These are phyloP conservation scores for Eurytoma adleriae DNA, from an alignment of 2,888 invertebrate species.

Conservation along the genomic window DNA sequence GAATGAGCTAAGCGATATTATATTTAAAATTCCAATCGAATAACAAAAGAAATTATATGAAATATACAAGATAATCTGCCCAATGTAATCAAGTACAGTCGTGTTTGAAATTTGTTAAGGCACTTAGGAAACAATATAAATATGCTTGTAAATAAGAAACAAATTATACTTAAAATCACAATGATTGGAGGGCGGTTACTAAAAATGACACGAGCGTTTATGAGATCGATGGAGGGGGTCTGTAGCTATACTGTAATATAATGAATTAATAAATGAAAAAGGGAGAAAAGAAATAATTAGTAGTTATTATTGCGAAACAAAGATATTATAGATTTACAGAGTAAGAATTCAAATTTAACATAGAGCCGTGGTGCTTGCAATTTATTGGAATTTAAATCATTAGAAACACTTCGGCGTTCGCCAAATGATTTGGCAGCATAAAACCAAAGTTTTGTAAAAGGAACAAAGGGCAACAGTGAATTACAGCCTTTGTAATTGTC, in stretches of 20 bases:
- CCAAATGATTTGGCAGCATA: conserved; percentile 47
- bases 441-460: conserved; percentile 53
- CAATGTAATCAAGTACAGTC: conserved; percentile 14
- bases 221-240: conserved; percentile 37
- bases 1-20: conserved; percentile 33
- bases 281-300: conserved; percentile 46
- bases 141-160: conserved; percentile 48
- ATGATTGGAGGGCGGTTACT: conserved; percentile 3
- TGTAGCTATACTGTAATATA: conserved; percentile 68
- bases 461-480: conserved; percentile 8
- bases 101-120: conserved; percentile 36
- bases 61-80: conserved; percentile 24
- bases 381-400: conserved; percentile 44
- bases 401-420: conserved; percentile 46
- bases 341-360: conserved; percentile 47
- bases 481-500: conserved; percentile 30
- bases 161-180: conserved; percentile 12
- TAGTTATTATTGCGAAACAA: conserved; percentile 61
- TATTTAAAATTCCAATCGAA: conserved; percentile 48
- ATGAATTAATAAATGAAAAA: conserved; percentile 47
- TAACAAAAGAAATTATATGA: conserved; percentile 34
- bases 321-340: conserved; percentile 55
- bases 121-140: conserved; percentile 39
- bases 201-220: conserved; percentile 19
- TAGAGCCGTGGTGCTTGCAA: conserved; percentile 49